phyloP scores from a whole-genome alignment of 2,113 vertebrate genomes.

The Irena cyanogastra region DNA sequence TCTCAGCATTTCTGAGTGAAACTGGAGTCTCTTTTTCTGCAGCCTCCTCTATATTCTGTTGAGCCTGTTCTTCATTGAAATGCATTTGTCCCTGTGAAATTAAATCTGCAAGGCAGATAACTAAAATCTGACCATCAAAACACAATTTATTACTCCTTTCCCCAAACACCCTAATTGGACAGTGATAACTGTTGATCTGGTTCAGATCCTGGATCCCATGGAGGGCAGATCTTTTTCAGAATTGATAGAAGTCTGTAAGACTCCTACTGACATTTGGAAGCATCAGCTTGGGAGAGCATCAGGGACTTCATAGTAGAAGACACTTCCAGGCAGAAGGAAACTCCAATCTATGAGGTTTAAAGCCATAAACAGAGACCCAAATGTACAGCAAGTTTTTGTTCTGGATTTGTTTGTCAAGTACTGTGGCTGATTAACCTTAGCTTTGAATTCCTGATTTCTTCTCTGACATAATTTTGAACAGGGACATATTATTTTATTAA shows the following conservation, averaged over 20 bases:
- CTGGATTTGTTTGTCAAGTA: neutral
- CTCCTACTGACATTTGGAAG: neutral
- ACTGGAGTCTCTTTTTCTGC: neutral
- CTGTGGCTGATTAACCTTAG: neutral
- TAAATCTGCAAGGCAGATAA: neutral
- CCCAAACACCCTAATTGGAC: neutral
- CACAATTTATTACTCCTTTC: neutral
- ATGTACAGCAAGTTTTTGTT: neutral
- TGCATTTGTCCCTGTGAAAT: neutral
- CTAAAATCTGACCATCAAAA: neutral
- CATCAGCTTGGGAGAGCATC: neutral
- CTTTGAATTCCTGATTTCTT: neutral
- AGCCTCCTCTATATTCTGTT: neutral
- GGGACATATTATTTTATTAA: neutral
- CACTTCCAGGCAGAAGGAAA: neutral
- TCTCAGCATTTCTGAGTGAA: neutral
- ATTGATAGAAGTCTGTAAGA: neutral
- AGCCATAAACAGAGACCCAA: neutral
- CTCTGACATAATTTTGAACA: neutral
- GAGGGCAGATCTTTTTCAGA: neutral
- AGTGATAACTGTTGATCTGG: neutral
- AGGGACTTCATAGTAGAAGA: neutral
- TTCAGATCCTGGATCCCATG: neutral
- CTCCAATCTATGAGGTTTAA: rapidly evolving
- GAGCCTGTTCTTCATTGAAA: neutral